Evolutionary conservation across 2,888 invertebrate species (phyloP), one percentile per base, ranked within the genome.

Genomic region (Drosophila melanocephala): DNA sequence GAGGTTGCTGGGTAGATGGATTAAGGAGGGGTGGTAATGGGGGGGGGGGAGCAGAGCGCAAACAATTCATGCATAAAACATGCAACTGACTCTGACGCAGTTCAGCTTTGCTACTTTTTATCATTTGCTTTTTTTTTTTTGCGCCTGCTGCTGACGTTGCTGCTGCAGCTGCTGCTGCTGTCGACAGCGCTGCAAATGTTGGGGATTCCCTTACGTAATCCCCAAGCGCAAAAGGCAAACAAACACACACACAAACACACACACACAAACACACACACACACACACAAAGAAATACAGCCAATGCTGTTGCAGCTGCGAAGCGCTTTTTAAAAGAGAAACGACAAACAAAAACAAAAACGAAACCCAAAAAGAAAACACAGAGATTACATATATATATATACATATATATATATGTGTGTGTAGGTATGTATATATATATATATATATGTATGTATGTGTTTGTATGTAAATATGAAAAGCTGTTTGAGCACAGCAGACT

Each of bases 131-230:
- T 28, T 28, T n/a, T 22, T 22, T 60, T 63, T 61, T 63, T 61
- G 58, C 35, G 30, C 32, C 33, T 64, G 53, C 57, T 22, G 35
- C 44, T 22, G 56, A 47, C 47, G 47, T 47, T 33, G 70, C 62
- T 63, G 69, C 58, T 51, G 64, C 10, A 50, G 69, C 61, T 62
- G 57, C 65, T 57, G 69, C 59, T 56, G 65, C 12, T 51, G 75
- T 66, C 63, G 81, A 72, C 76, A 77, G 84, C 77, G 83, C 79
- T 76, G 83, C 81, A 82, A 87, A 90, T 90, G 90, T 85, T 92
- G 92, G 92, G 92, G 92, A 92, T 92, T 92, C 92, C 92, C 92
- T 92, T 92, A 92, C 91, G 92, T 91, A 92, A 92, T 91, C 83
- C 84, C 83, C 87, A 82, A 85, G 81, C 89, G 77, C 84, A 81